Conservation (phyloP, 2,888 invertebrate species). For the Calliphora vomitoria region DNA sequence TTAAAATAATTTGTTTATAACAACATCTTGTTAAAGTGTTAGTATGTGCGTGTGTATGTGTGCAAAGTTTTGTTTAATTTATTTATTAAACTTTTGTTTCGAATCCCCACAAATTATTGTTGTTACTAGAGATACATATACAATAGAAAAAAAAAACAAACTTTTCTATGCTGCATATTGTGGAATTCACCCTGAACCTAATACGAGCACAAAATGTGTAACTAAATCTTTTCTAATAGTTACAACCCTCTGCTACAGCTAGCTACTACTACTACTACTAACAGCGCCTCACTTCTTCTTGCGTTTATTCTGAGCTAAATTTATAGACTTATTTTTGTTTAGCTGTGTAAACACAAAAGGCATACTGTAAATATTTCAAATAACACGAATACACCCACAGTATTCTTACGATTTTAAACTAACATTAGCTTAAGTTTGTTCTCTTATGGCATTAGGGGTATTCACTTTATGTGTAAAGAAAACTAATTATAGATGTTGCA, state of each 20-base stretch:
- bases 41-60: too few species aligned
- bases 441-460: constrained; percentile 11
- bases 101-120: constrained; percentile 44
- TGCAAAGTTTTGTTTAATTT: neutral
- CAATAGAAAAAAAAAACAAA: constrained; percentile 8
- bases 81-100: constrained; percentile 4
- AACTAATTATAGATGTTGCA: too few species aligned
- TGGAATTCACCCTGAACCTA: constrained; percentile 70
- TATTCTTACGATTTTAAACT: constrained; percentile 6
- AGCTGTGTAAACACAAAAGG: constrained; percentile 23
- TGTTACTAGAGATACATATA: constrained; percentile 1
- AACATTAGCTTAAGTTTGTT: neutral
- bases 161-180: constrained; percentile 63
- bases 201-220: constrained; percentile 67
- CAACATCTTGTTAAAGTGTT: neutral
- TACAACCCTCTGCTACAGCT: constrained; percentile 42
- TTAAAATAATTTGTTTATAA: neutral
- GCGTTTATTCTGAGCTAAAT: constrained; percentile 6
- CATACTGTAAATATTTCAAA: neutral
- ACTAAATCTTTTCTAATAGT: constrained; percentile 68
- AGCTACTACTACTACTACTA: neutral
- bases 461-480: neutral
- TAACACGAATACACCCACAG: constrained; percentile 33
- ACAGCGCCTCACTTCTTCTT: constrained; percentile 20
- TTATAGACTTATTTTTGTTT: constrained; percentile 32